Conservation (phyloP, 2,888 invertebrate species). For the Ornithoptera priamus region DNA sequence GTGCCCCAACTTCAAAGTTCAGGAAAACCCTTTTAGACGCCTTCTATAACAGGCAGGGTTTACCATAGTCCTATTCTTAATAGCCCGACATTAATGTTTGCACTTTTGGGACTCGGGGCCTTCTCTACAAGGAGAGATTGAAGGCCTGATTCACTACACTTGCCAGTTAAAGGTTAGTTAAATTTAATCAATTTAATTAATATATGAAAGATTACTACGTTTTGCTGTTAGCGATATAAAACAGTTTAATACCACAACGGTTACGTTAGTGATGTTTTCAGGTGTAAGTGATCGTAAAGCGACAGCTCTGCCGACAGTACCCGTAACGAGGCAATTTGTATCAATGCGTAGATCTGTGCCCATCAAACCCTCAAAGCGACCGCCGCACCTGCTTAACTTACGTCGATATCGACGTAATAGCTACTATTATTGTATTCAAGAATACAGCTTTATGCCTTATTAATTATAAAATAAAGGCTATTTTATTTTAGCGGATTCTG, state of each 20-base stretch:
- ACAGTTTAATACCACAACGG: background rate
- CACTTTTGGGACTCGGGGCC: too few relatives aligned
- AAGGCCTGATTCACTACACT: too few relatives aligned
- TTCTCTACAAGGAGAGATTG: too few relatives aligned
- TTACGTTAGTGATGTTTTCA: constrained; percentile 1
- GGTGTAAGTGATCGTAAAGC: background rate
- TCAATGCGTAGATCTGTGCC: constrained; percentile 61
- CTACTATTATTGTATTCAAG: constrained; percentile 35
- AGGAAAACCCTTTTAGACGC: too few relatives aligned
- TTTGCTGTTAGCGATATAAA: background rate
- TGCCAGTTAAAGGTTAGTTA: too few relatives aligned
- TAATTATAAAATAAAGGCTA: constrained; percentile 28
- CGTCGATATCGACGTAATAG: constrained; percentile 62
- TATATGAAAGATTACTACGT: background rate
- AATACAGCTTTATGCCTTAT: constrained; percentile 15
- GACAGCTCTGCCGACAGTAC: constrained; percentile 31
- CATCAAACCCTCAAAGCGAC: constrained; percentile 62
- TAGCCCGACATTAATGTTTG: too few relatives aligned
- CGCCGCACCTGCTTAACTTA: constrained; percentile 69
- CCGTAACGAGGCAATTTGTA: constrained; percentile 67
- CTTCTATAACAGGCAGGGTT: too few relatives aligned
- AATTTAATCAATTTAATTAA: background rate
- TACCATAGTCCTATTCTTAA: too few relatives aligned
- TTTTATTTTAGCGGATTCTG: background rate
- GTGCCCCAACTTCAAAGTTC: too few relatives aligned